Evolutionary conservation across 2,113 vertebrate genomes (phyloP), one percentile per base, ranked within the genome.

Genomic region (Lipophrys pholis): DNA sequence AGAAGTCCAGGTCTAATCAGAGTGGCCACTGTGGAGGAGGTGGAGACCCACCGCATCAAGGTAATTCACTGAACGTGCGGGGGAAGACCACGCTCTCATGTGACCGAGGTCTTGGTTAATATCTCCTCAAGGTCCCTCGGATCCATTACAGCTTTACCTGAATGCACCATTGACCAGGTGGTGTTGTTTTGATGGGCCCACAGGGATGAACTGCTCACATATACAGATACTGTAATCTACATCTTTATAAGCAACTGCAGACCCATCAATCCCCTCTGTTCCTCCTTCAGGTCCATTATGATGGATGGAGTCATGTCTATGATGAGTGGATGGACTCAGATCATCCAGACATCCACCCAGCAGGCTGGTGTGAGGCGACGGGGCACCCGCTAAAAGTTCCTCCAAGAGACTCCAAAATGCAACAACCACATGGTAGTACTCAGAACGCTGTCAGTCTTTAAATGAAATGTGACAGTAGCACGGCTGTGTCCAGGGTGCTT

Each of bases 301-400:
- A 99, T 1, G 97, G 97, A 77, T 99, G 97, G 96, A 99, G 94
- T 90, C 95, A 98, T 0, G 76, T 96, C 61, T 99, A 97, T 62
- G 97, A 99, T 76, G 97, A 99, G 93, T 99, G 98, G 98, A 94
- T 97, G 59, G 98, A 99, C 42, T 95, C 95, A 0, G 98, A 99
- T 90, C 95, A 99, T 75, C 96, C 96, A 0, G 98, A 99, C 81
- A 93, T 99, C 82, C 97, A 99, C 66, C 98, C 97, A 0, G 95
- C 93, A 0, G 97, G 96, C 89, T 99, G 98, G 98, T 99, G 97
- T 84, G 96, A 96, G 59, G 94, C 93, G 75, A 99, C 98, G 0
- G 94, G 95, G 63, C 97, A 99, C 79, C 95, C 95, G 0, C 80
- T 99, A 49, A 97, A 98, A 86, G 93, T 95, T 57, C 95, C 97